These are phyloP conservation scores for Caenorhabditis remanei DNA, from an alignment of 1,140 invertebrate species.

Conservation along the genomic window DNA sequence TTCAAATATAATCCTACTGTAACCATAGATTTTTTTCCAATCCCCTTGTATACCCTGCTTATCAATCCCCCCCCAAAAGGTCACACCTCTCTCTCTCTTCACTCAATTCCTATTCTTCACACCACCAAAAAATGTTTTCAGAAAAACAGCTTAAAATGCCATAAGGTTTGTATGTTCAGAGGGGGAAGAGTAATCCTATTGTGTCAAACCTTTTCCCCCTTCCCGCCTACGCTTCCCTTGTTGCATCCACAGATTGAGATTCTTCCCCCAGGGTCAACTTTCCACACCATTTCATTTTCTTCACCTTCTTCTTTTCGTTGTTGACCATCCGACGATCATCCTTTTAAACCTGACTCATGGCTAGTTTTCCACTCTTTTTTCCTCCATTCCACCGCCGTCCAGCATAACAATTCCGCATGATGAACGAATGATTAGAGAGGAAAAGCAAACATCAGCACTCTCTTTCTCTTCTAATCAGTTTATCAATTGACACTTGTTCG, in stretches of 20 bases:
- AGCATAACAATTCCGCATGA: too few species aligned
- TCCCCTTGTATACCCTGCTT: too few species aligned
- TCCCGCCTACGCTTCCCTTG: not conserved
- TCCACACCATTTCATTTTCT: slow-evolving; percentile 30
- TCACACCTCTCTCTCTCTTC: not conserved
- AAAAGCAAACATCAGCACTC: not conserved
- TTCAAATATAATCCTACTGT: too few species aligned
- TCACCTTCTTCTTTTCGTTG: not conserved
- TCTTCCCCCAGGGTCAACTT: not conserved
- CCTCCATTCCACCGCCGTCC: too few species aligned
- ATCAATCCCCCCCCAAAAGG: too few species aligned
- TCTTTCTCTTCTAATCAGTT: too few species aligned
- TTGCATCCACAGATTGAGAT: not conserved
- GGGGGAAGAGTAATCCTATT: not conserved
- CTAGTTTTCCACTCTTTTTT: too few species aligned
- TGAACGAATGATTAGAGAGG: too few species aligned
- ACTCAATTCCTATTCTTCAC: not conserved
- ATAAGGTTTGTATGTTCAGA: not conserved
- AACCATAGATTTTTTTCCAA: too few species aligned
- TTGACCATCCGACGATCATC: not conserved
- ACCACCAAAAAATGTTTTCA: not conserved
- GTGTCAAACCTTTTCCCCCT: not conserved
- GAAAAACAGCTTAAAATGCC: not conserved
- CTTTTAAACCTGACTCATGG: too few species aligned
- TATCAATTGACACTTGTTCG: too few species aligned